Percentiles rank a stretch among this genome's conserved stretches.
phyloP scores from a whole-genome alignment of 2,797 vertebrate species.

The Pteronotus mesoamericanus region DNA sequence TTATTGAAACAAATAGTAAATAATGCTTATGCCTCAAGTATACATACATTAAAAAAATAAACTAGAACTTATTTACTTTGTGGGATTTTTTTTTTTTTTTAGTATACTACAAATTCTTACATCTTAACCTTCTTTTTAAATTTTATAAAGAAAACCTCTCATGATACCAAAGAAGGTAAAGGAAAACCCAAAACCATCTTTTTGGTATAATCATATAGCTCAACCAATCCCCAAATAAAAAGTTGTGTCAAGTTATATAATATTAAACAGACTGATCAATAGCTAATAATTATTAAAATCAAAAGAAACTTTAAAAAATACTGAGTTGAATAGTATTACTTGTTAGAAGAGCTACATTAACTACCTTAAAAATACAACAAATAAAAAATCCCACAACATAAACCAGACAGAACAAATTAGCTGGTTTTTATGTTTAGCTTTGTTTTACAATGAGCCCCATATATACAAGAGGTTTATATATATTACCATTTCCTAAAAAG shows the following conservation, averaged over 20 bases:
- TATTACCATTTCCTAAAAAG: not conserved
- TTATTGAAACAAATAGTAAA: constrained; percentile 58
- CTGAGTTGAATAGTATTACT: constrained; percentile 12
- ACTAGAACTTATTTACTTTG: constrained; percentile 40
- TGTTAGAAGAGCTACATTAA: constrained; percentile 4
- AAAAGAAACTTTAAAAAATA: constrained; percentile 26
- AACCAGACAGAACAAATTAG: constrained; percentile 26
- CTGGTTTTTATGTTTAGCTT: constrained; percentile 12
- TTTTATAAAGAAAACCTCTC: constrained; percentile 36
- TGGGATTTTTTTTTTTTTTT: constrained; percentile 17
- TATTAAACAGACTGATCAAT: constrained; percentile 29
- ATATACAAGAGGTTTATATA: not conserved
- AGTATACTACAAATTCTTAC: constrained; percentile 4
- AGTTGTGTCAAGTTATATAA: not conserved
- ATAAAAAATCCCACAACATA: constrained; percentile 47
- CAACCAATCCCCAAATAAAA: constrained; percentile 20
- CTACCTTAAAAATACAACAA: constrained; percentile 25
- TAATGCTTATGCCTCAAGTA: not conserved
- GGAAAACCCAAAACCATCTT: not conserved
- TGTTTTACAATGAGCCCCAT: constrained; percentile 38
- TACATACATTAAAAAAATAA: constrained; percentile 3
- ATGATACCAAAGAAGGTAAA: constrained; percentile 1
- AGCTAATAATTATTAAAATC: constrained; percentile 34
- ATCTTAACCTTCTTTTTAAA: constrained; percentile 26
- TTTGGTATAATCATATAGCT: not conserved